Conservation (phyloP, 2,888 invertebrate genomes). For the Diadromus collaris region DNA sequence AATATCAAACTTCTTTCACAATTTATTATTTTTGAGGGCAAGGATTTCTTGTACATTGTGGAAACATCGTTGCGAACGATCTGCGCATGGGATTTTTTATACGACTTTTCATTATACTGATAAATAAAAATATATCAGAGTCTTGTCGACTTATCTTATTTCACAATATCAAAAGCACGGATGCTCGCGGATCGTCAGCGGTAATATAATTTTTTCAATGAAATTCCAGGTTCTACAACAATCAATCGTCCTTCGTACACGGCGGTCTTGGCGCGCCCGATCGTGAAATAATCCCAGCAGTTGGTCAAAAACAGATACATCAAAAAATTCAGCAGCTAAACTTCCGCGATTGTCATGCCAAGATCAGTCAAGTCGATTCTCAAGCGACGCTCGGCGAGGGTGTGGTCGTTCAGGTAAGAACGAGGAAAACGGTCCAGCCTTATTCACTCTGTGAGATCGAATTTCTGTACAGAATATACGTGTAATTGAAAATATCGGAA, state of each 20-base stretch:
- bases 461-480: not conserved
- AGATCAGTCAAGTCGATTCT: conserved; percentile 98
- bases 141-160: not conserved
- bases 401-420: conserved; percentile 92
- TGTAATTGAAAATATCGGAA: not conserved
- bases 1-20: too few species aligned
- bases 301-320: conserved; percentile 97
- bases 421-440: not conserved
- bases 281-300: conserved; percentile 91
- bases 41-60: not conserved
- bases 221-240: conserved; percentile 92
- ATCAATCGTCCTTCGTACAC: conserved; percentile 97
- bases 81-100: not conserved
- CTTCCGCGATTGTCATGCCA: conserved; percentile 98
- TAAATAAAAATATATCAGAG: not conserved
- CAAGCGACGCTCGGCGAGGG: conserved; percentile 96
- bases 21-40: too few species aligned
- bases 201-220: conserved; percentile 36
- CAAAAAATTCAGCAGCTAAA: conserved; percentile 97
- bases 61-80: too few species aligned
- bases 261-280: conserved; percentile 93
- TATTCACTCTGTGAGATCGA: not conserved
- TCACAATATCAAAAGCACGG: not conserved
- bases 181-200: not conserved
- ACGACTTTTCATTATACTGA: not conserved